phyloP scores from a whole-genome alignment of 2,113 vertebrate species.

The Bubo bubo region DNA sequence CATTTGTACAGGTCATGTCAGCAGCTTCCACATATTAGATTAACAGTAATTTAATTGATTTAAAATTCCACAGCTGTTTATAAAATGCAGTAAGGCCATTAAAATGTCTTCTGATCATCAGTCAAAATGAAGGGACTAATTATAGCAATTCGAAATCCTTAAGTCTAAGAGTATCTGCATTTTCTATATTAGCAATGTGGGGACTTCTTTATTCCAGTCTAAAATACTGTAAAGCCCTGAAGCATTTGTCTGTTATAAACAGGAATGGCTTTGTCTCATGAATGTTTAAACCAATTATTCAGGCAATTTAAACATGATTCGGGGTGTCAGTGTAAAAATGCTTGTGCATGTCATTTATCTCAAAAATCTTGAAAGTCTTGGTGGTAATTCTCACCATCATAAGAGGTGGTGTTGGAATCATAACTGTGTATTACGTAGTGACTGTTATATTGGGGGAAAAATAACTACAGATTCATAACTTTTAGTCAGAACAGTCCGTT shows the following conservation, averaged over 20 bases:
- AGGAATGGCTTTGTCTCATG: neutral
- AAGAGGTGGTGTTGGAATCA: neutral
- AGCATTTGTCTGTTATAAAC: neutral
- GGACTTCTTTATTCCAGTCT: neutral
- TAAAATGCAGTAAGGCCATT: neutral
- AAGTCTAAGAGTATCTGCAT: neutral
- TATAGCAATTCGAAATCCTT: neutral
- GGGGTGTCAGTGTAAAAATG: neutral
- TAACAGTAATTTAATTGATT: neutral
- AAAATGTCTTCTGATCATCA: neutral
- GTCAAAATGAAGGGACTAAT: neutral
- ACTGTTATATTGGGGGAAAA: neutral
- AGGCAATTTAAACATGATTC: neutral
- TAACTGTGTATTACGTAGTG: neutral
- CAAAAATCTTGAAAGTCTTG: neutral
- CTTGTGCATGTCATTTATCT: neutral
- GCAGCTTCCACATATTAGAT: neutral
- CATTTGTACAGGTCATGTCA: neutral
- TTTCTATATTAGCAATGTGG: neutral
- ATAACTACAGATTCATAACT: neutral
- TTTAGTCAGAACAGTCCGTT: neutral
- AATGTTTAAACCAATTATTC: neutral
- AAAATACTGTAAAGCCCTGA: neutral
- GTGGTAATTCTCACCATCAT: too few relatives aligned
- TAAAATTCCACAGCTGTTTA: constrained; percentile 1